Evolutionary conservation across 2,888 invertebrate species (phyloP).

Genomic region (Congeria kusceri): DNA sequence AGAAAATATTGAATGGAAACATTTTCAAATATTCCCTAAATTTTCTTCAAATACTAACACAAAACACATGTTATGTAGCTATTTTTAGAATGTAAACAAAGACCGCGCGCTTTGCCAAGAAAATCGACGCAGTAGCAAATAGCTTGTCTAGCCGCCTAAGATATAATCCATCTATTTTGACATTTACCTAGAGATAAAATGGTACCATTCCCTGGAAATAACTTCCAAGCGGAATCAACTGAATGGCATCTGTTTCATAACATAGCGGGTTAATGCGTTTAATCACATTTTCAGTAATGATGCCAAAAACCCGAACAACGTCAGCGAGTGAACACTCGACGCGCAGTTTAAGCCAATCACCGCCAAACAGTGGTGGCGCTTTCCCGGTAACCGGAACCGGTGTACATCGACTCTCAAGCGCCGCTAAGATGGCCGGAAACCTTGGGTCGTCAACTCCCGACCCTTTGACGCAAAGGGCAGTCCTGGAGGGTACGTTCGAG

Average conservation of each 20-base stretch:
- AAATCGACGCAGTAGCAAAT: neutral
- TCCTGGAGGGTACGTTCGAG: slow-evolving; percentile 79
- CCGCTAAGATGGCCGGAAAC: slow-evolving; percentile 55
- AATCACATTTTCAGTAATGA: slow-evolving; percentile 22
- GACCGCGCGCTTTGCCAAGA: neutral
- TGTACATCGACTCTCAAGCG: slow-evolving; percentile 50
- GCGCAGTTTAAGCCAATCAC: slow-evolving; percentile 24
- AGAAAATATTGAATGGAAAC: too few species aligned
- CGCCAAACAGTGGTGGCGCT: slow-evolving; percentile 28
- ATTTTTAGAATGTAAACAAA: slow-evolving; percentile 10
- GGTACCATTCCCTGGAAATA: neutral
- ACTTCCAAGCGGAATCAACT: too few species aligned
- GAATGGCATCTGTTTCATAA: too few species aligned
- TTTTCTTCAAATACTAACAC: too few species aligned
- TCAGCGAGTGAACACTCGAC: slow-evolving; percentile 25
- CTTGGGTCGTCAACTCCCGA: slow-evolving; percentile 69
- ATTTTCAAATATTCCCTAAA: too few species aligned
- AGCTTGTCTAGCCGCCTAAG: neutral
- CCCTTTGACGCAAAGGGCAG: slow-evolving; percentile 75
- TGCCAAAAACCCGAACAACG: slow-evolving; percentile 26
- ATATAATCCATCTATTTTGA: neutral
- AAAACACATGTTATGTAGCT: neutral
- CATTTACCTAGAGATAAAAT: neutral
- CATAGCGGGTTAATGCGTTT: neutral
- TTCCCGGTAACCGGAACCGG: slow-evolving; percentile 21